Evolutionary conservation across 2,888 invertebrate species (phyloP).

Genomic region (Pachliopta kotzebuea): DNA sequence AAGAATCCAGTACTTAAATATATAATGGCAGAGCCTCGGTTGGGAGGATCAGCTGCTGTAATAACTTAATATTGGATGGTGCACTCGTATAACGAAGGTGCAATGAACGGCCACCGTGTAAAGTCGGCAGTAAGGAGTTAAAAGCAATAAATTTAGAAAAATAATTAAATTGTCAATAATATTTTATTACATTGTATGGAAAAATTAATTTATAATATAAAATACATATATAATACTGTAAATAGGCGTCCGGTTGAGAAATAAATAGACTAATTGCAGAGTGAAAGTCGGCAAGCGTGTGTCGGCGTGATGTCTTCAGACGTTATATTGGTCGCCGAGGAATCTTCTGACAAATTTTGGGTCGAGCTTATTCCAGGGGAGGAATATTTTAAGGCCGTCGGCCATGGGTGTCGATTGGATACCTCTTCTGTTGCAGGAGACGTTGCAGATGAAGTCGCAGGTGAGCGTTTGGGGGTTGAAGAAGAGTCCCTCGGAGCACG

Average conservation of each 20-base stretch:
- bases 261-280: constrained; percentile 10
- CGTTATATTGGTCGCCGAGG: background rate
- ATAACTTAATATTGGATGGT: too few relatives aligned
- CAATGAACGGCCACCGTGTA: too few relatives aligned
- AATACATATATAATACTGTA: constrained; percentile 24
- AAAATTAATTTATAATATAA: background rate
- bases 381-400: constrained; percentile 50
- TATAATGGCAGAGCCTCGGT: too few relatives aligned
- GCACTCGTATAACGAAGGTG: too few relatives aligned
- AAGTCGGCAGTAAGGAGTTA: too few relatives aligned
- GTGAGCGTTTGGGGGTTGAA: constrained; percentile 54
- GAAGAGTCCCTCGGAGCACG: constrained; percentile 61
- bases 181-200: too few relatives aligned
- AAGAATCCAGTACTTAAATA: too few relatives aligned
- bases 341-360: constrained; percentile 18
- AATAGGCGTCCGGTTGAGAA: background rate
- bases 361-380: constrained; percentile 52
- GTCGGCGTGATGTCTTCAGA: background rate
- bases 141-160: too few relatives aligned
- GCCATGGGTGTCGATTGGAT: constrained; percentile 40
- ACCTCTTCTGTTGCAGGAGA: constrained; percentile 43
- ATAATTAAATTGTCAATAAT: too few relatives aligned
- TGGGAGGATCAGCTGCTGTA: too few relatives aligned
- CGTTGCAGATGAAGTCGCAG: constrained; percentile 63
- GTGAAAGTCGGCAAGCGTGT: background rate